phyloP scores from a whole-genome alignment of 2,113 vertebrate species.

The Rissa tridactyla region DNA sequence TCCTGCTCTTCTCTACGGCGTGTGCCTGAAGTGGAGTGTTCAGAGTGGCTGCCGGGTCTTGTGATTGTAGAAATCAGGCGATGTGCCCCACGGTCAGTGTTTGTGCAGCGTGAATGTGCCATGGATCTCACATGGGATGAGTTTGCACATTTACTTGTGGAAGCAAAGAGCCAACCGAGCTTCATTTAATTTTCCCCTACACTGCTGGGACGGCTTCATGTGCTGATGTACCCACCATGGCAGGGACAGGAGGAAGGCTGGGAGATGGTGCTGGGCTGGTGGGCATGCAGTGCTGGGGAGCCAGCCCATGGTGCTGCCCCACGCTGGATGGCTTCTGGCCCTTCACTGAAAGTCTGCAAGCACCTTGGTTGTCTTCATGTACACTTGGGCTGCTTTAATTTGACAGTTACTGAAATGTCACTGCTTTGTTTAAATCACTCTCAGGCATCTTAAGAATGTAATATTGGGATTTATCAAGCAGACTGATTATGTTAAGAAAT shows the following conservation, averaged over 20 bases:
- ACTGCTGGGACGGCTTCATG: background rate
- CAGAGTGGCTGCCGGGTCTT: background rate
- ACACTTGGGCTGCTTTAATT: background rate
- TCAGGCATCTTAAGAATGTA: background rate
- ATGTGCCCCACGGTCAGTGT: background rate
- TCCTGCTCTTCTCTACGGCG: background rate
- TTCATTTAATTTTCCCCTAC: background rate
- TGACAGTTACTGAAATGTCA: background rate
- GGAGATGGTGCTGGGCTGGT: background rate
- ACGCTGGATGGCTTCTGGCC: background rate
- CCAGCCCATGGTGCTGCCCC: rapidly evolving
- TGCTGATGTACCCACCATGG: background rate
- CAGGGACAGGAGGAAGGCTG: background rate
- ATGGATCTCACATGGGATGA: background rate
- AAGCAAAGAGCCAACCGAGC: background rate
- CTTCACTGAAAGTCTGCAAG: background rate
- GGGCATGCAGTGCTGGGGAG: rapidly evolving
- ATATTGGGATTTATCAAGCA: background rate
- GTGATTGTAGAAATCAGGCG: background rate
- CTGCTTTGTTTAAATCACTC: background rate
- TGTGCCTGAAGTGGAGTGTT: background rate
- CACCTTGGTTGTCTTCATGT: background rate
- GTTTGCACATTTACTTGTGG: no score
- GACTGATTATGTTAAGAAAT: background rate
- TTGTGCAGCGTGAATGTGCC: background rate